Base-by-base conservation (phyloP, 2,113 vertebrate species). In the Cryptotis parvus region DNA sequence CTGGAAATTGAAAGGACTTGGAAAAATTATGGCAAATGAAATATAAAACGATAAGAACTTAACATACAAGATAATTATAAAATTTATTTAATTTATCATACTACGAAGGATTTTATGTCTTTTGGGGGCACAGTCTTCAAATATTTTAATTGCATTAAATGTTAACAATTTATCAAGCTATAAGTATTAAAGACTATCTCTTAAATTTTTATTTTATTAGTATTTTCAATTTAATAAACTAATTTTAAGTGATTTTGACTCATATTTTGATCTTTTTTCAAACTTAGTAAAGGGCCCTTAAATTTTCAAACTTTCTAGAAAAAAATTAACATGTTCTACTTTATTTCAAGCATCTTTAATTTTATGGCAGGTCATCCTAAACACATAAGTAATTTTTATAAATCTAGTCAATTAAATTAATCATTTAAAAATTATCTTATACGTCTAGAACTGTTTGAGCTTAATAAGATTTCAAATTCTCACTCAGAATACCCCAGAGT, bases 131-230 rank as follows among this genome's bases (percentile, higher is more conserved):
- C 22, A 49, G 29, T 55, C 90, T 87, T 68, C 70, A 82, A 16
- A 85, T 29, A 70, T 45, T 94, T 79, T 61, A 43, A 35, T 74
- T 84, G 41, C 3, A 74, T 69, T 87, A 81, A 91, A 77, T n/a
- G 37, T 92, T 68, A 95, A 80, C 61, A 58, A 78, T 33, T 93
- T 43, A 77, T 66, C 55, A 79, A 87, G 27, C 76, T 93, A 70
- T 18, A 90, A 80, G 87, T 93, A 78, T 80, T 76, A 92, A 85
- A 85, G 9, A 41, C 31, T 88, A 22, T 22, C 88, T 85, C 26
- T 20, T 86, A 78, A 89, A 65, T 14, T 37, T 87, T 68, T 75
- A 37, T 70, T 76, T 39, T 89, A 55, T n/a, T 84, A 91, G n/a
- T 84, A 91, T 68, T 80, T 49, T 37, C 31, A 33, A 41, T 89